Conservation (phyloP, 2,888 invertebrate genomes). For the Tenthredo livida region DNA sequence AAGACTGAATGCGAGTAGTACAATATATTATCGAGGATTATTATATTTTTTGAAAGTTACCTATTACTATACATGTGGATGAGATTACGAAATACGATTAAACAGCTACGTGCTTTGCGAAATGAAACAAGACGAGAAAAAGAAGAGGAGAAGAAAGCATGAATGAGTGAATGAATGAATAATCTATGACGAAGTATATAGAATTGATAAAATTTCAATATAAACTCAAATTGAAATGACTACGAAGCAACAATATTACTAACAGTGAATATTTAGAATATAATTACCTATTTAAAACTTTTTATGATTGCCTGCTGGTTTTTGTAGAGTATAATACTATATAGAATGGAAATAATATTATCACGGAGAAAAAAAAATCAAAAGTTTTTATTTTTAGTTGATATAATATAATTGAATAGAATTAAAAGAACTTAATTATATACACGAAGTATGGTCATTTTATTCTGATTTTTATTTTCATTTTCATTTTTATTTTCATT, state of each 20-base stretch:
- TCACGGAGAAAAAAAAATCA: not conserved
- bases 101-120: not conserved
- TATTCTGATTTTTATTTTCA: not conserved
- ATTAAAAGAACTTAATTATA: constrained; percentile 11
- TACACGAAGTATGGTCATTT: constrained; percentile 22
- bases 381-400: not conserved
- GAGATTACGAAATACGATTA: constrained; percentile 24
- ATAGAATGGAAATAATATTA: not conserved
- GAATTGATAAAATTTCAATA: not conserved
- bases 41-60: constrained; percentile 35
- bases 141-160: too few relatives aligned
- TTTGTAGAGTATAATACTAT: not conserved
- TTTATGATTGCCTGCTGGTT: not conserved
- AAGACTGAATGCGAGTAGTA: constrained; percentile 72
- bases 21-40: constrained; percentile 42
- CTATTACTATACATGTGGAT: not conserved
- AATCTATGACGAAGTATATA: not conserved
- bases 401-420: too few relatives aligned
- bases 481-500: not conserved
- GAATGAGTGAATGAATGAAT: not conserved
- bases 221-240: not conserved
- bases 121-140: not conserved
- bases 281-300: not conserved
- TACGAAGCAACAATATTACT: not conserved
- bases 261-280: not conserved